Base-by-base conservation (phyloP, 64 coral and sea anemone genomes). In the Exaiptasia diaphana region DNA sequence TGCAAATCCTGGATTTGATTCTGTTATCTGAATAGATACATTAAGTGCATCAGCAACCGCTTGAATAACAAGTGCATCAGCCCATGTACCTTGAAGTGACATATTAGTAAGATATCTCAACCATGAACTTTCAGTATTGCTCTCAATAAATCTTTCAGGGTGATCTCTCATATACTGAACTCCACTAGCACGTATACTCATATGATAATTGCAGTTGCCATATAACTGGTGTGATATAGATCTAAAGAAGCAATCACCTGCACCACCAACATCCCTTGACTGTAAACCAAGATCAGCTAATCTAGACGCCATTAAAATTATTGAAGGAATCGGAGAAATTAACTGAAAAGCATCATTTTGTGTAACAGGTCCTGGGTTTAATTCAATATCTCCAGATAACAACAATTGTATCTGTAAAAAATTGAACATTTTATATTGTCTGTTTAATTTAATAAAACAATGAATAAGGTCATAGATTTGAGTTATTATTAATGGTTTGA, bases 1-100 rank as follows among this genome's bases (percentile, higher is more conserved):
- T 68, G 60, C 57, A 87, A 87, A 87, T 13, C 75, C 75, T 78
- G 53, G 57, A 78, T 79, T 77, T 39, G 85, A 78, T 87, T 87
- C 56, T 53, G 43, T 59, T 78, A 87, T 77, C 39, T 78, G 46
- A 34, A 87, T 53, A 77, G 44, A 53, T 53, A 86, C 33, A 46
- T 75, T 75, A 64, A 86, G 53, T 67, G 54, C 62, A 83, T 71
- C 65, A 17, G 80, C 64, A 83, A 64, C 76, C 40, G 76, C 76
- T 63, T 80, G 76, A 80, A 80, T 80, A 21, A 80, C 62, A 38
- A 80, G 41, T 53, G 41, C 65, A 83, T 83, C 80, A 70, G 62
- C 42, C 60, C 80, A 83, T 69, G 65, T 85, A 60, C 81, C 81
- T 85, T 85, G 46, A 55, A 73, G 38, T 41, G 36, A 59, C 81